phyloP scores from a whole-genome alignment of 2,888 invertebrate species.

The Stenurella melanura region DNA sequence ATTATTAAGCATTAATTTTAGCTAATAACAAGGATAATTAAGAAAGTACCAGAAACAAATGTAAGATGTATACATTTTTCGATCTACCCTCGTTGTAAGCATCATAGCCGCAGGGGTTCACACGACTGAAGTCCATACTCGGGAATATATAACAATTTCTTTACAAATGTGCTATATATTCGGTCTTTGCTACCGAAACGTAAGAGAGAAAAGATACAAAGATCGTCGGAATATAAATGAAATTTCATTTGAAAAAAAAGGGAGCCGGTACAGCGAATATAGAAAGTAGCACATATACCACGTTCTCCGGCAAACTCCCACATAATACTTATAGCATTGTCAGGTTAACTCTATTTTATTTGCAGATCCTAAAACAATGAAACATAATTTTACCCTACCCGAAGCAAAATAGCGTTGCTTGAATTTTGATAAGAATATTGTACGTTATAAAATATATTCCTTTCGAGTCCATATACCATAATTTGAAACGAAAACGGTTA shows the following conservation, averaged over 20 bases:
- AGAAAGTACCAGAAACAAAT: too few species aligned
- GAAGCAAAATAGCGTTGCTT: background rate
- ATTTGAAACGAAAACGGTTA: slow-evolving; percentile 19
- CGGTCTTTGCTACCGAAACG: background rate
- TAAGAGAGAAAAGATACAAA: background rate
- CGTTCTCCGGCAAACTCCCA: background rate
- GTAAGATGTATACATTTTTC: background rate
- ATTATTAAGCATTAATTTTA: too few species aligned
- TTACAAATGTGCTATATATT: slow-evolving; percentile 5
- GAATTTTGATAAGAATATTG: slow-evolving; percentile 29
- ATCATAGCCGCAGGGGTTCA: slow-evolving; percentile 12
- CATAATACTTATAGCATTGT: background rate
- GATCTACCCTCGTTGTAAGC: background rate
- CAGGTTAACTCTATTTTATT: slow-evolving; percentile 29
- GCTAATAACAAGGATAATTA: too few species aligned
- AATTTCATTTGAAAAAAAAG: slow-evolving; percentile 5
- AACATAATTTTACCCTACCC: slow-evolving; percentile 6
- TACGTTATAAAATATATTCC: slow-evolving; percentile 3
- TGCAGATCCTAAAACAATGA: slow-evolving; percentile 26
- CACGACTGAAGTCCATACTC: background rate
- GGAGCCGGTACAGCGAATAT: background rate
- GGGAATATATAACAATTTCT: slow-evolving; percentile 22
- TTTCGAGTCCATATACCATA: background rate
- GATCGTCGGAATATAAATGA: slow-evolving; percentile 17
- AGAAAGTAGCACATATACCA: background rate